phyloP scores from a whole-genome alignment of 2,797 vertebrate species.

The Setipinna tenuifilis region DNA sequence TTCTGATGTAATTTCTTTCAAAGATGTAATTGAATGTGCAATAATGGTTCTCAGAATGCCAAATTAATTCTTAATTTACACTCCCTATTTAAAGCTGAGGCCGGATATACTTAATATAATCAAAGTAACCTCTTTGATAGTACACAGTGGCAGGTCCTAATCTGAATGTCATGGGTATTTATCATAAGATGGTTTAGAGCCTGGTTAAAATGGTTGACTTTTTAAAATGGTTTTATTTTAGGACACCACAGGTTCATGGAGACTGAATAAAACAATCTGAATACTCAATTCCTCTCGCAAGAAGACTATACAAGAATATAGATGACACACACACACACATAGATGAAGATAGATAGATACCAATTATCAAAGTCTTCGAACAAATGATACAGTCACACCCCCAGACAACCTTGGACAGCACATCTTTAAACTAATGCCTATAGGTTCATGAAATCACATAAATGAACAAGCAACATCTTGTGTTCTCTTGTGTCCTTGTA shows the following conservation, averaged over 20 bases:
- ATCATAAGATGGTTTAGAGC: neutral
- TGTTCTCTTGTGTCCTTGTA: neutral
- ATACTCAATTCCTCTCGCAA: neutral
- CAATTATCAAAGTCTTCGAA: neutral
- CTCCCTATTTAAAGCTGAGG: neutral
- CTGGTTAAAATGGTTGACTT: neutral
- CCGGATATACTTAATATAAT: neutral
- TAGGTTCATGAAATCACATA: neutral
- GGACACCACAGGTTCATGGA: neutral
- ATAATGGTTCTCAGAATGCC: neutral
- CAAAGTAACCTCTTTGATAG: neutral
- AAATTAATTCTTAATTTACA: neutral
- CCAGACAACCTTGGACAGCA: neutral
- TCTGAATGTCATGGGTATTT: neutral
- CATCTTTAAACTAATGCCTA: neutral
- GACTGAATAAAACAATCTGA: neutral
- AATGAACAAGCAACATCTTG: neutral
- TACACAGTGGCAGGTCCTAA: neutral
- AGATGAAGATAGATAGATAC: neutral
- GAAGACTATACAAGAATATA: neutral
- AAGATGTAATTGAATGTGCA: neutral
- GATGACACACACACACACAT: no score
- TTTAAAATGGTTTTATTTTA: neutral
- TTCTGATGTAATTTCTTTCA: no score
- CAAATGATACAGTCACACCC: neutral